Evolutionary conservation across 2,888 invertebrate species (phyloP).

Genomic region (Calephelis perditalis): DNA sequence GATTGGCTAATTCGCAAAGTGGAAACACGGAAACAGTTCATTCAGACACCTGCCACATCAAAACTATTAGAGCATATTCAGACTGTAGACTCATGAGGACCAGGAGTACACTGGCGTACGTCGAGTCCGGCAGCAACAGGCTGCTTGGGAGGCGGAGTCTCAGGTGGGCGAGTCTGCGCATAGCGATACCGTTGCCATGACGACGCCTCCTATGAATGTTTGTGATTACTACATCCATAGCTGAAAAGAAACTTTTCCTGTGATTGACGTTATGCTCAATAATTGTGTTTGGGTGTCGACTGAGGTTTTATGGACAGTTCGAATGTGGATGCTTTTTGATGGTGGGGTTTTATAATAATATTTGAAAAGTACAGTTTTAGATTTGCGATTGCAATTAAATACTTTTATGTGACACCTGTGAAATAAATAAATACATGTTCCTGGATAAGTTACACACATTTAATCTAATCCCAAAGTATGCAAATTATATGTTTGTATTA

Average conservation of each 20-base stretch:
- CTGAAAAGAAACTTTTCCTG: slow-evolving; percentile 47
- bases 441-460: too few species aligned
- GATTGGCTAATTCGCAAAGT: slow-evolving; percentile 34
- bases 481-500: too few species aligned
- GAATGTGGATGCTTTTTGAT: not conserved
- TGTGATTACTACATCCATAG: slow-evolving; percentile 54
- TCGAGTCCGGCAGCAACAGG: slow-evolving; percentile 66
- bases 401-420: too few species aligned
- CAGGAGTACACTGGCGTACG: slow-evolving; percentile 58
- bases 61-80: slow-evolving; percentile 27
- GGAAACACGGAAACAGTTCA: slow-evolving; percentile 35
- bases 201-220: slow-evolving; percentile 68
- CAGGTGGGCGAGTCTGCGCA: slow-evolving; percentile 57
- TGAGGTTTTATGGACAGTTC: slow-evolving; percentile 23
- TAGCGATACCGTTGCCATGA: slow-evolving; percentile 56
- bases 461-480: too few species aligned
- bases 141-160: slow-evolving; percentile 60
- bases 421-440: too few species aligned
- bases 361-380: too few species aligned
- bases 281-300: slow-evolving; percentile 41
- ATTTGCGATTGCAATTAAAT: too few species aligned
- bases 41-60: slow-evolving; percentile 28
- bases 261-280: slow-evolving; percentile 55
- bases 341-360: not conserved
- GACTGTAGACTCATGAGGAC: slow-evolving; percentile 48